Evolutionary conservation across 2,888 invertebrate species (phyloP).

Genomic region (Ophonus ardosiacus): DNA sequence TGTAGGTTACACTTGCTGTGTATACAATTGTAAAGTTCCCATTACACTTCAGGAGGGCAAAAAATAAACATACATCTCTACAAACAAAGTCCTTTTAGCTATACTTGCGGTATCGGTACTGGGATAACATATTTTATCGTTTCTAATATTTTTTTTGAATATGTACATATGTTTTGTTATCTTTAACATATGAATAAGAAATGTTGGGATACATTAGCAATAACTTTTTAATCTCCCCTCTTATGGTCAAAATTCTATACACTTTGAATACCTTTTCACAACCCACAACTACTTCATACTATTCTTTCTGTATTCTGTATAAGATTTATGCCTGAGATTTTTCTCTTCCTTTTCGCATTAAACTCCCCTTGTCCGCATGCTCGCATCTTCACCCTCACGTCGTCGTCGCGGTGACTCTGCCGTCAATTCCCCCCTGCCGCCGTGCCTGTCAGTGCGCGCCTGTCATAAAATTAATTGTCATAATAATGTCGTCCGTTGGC

Average conservation of each 20-base stretch:
- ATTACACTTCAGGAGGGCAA: no score
- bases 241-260: background rate
- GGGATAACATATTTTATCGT: no score
- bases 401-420: background rate
- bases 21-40: no score
- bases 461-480: constrained; percentile 61
- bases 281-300: background rate
- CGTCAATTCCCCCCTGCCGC: constrained; percentile 21
- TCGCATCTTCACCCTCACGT: background rate
- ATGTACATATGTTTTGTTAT: no score
- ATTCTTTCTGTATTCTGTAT: background rate
- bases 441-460: constrained; percentile 31
- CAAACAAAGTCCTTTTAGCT: no score
- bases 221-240: background rate
- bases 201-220: no score
- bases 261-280: background rate
- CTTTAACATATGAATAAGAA: no score
- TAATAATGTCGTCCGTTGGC: constrained; percentile 48
- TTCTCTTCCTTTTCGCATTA: constrained; percentile 57
- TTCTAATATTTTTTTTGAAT: no score
- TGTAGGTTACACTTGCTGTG: no score
- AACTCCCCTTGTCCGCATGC: constrained; percentile 27
- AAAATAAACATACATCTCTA: no score
- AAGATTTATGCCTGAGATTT: constrained; percentile 46
- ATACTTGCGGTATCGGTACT: no score